A percentile compares a stretch with the other conserved stretches of the same genome.
Evolutionary conservation across 1,140 invertebrate species (phyloP).

Genomic region (Drosophila auraria): DNA sequence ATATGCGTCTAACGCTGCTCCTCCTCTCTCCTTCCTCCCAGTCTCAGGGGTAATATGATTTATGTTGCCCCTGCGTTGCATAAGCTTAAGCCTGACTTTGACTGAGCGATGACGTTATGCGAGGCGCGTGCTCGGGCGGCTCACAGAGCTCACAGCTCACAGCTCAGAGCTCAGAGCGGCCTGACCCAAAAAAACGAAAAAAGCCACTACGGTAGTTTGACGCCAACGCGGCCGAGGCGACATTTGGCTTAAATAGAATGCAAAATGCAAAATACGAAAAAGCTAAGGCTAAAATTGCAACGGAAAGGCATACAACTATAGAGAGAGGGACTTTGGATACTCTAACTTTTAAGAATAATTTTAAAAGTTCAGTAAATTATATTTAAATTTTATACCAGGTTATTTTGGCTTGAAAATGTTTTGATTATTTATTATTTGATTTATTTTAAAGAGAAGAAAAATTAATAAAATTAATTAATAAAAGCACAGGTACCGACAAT

Average conservation of each 20-base stretch:
- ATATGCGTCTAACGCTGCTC: slow-evolving; percentile 6
- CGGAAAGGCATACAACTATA: too few species aligned
- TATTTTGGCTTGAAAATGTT: not conserved
- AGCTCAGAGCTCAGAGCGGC: slow-evolving; percentile 13
- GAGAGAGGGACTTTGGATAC: slow-evolving; percentile 1
- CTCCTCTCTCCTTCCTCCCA: not conserved
- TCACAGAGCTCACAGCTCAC: slow-evolving; percentile 2
- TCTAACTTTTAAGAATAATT: not conserved
- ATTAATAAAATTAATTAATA: too few species aligned
- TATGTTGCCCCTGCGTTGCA: slow-evolving; percentile 64
- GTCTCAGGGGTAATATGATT: slow-evolving; percentile 46
- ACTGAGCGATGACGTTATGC: slow-evolving; percentile 52
- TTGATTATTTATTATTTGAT: not conserved
- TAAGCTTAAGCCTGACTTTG: slow-evolving; percentile 49
- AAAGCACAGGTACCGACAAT: too few species aligned
- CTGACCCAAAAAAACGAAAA: slow-evolving; percentile 70
- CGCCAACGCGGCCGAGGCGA: slow-evolving; percentile 63
- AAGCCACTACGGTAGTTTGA: slow-evolving; percentile 64
- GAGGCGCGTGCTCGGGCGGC: slow-evolving; percentile 65
- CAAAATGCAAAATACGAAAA: slow-evolving; percentile 35
- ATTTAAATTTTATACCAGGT: too few species aligned
- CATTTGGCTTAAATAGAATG: slow-evolving; percentile 55
- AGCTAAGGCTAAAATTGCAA: slow-evolving; percentile 27
- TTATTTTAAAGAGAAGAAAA: too few species aligned
- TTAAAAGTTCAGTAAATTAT: not conserved